These are phyloP conservation scores for Urosaurus nigricauda DNA, from an alignment of 2,797 vertebrate species.

Conservation along the genomic window DNA sequence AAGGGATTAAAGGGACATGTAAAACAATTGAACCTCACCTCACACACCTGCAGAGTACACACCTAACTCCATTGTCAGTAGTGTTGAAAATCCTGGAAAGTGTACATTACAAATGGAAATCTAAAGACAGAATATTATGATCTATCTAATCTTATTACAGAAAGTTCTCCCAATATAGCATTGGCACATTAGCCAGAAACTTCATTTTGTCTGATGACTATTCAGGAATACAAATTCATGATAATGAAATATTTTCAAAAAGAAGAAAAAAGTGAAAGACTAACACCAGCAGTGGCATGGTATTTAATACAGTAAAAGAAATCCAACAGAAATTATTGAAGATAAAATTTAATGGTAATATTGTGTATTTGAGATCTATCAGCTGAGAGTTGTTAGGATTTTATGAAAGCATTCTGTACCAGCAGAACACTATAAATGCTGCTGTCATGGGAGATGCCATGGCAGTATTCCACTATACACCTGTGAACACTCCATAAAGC, in stretches of 20 bases:
- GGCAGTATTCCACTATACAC: too few species aligned
- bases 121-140: background rate
- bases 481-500: background rate
- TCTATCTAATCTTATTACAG: background rate
- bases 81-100: background rate
- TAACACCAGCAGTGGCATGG: background rate
- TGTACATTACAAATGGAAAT: constrained; percentile 17
- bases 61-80: background rate
- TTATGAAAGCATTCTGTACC: background rate
- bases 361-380: background rate
- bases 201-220: background rate
- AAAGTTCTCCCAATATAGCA: background rate
- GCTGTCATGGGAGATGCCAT: background rate
- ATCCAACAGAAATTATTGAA: background rate
- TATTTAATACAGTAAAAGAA: background rate
- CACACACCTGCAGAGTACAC: background rate
- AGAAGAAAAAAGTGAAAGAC: background rate
- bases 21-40: constrained; percentile 35
- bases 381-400: background rate
- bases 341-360: background rate
- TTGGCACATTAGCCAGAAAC: constrained; percentile 1
- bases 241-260: background rate
- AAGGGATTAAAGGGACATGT: constrained; percentile 9
- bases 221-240: background rate
- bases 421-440: background rate